phyloP scores from a whole-genome alignment of 37 sponge, comb jelly and placozoan species.

The Bolinopsis microptera region DNA sequence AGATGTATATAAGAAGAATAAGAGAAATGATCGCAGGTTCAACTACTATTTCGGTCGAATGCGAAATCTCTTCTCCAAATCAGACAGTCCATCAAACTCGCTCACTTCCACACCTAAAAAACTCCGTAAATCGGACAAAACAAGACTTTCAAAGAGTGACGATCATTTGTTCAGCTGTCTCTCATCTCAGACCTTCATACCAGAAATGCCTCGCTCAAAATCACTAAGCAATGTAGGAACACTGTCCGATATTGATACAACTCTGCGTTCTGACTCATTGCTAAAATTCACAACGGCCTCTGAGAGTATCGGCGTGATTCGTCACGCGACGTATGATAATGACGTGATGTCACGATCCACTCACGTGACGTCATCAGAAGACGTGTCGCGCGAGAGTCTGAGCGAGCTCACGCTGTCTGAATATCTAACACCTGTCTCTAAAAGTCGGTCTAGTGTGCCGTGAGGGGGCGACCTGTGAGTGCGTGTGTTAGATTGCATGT shows the following conservation, averaged over 20 bases:
- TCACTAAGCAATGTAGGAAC: background rate
- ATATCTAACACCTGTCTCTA: background rate
- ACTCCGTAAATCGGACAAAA: background rate
- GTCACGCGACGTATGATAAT: too few species aligned
- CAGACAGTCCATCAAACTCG: background rate
- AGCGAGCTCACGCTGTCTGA: background rate
- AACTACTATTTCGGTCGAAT: background rate
- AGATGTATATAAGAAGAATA: too few species aligned
- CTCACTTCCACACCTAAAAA: background rate
- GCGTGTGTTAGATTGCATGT: background rate
- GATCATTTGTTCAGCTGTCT: background rate
- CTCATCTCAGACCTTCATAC: background rate
- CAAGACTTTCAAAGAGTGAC: background rate
- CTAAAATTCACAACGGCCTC: background rate
- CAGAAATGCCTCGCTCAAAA: background rate
- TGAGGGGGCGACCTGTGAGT: background rate
- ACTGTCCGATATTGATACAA: background rate
- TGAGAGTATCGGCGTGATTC: slow-evolving; percentile 3
- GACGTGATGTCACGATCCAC: too few species aligned
- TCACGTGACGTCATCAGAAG: background rate
- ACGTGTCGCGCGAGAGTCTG: background rate
- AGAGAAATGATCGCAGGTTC: background rate
- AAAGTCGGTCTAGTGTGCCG: background rate
- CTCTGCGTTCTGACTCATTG: background rate
- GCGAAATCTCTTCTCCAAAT: background rate